Evolutionary conservation across 2,113 vertebrate species (phyloP).

Genomic region (Danionella cerebrum): DNA sequence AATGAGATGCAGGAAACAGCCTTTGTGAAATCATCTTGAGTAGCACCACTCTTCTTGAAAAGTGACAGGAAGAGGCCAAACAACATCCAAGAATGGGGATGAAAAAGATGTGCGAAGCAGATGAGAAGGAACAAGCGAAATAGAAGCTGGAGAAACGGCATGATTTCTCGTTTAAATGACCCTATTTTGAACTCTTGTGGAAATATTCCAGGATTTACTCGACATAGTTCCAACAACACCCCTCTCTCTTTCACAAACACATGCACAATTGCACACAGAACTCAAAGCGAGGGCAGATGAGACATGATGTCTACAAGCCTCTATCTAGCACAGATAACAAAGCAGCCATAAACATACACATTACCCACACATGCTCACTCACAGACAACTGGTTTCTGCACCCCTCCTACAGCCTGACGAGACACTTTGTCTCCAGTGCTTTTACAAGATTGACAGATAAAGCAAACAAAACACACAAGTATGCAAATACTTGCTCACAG

Average conservation of each 20-base stretch:
- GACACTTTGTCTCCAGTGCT: slow-evolving; percentile 41
- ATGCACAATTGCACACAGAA: not conserved
- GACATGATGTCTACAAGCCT: slow-evolving; percentile 39
- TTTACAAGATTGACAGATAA: slow-evolving; percentile 35
- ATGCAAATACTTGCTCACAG: slow-evolving; percentile 10
- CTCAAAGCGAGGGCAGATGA: slow-evolving; percentile 9
- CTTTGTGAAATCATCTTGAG: not conserved
- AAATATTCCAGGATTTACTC: not conserved
- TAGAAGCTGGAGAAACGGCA: not conserved
- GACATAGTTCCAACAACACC: not conserved
- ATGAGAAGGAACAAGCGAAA: not conserved
- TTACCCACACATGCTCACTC: too few species aligned
- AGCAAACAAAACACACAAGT: slow-evolving; percentile 9
- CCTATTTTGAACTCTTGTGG: slow-evolving; percentile 14
- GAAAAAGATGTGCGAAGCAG: not conserved
- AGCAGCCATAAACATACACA: slow-evolving; percentile 19
- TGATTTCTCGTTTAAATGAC: not conserved
- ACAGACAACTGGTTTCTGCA: slow-evolving; percentile 15
- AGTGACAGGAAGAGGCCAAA: not conserved
- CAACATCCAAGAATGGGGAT: not conserved
- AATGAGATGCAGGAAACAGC: not conserved
- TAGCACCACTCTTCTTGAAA: not conserved
- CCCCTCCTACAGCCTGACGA: slow-evolving; percentile 4
- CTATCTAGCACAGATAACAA: slow-evolving; percentile 33
- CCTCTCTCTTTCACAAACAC: slow-evolving; percentile 9